These are phyloP conservation scores for Cyclura pinguis DNA, from an alignment of 2,797 vertebrate species.

Conservation along the genomic window DNA sequence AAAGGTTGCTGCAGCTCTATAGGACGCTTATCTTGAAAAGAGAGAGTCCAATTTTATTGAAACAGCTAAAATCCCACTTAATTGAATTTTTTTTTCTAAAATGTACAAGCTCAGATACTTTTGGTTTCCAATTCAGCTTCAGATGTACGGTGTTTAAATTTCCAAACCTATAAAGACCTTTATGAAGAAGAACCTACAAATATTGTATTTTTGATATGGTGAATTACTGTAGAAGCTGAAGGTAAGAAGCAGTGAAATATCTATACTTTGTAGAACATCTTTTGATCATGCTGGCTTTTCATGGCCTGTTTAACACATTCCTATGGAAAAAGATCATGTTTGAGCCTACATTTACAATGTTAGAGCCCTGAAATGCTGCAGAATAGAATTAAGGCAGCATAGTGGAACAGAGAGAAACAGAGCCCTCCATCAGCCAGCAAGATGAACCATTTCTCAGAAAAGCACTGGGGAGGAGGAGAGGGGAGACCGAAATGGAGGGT, in stretches of 20 bases:
- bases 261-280: constrained; percentile 73
- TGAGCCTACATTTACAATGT: constrained; percentile 54
- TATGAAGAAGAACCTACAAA: constrained; percentile 92
- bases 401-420: constrained; percentile 57
- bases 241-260: constrained; percentile 76
- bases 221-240: constrained; percentile 72
- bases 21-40: constrained; percentile 94
- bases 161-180: constrained; percentile 87
- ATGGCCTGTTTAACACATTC: constrained; percentile 75
- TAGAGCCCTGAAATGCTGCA: constrained; percentile 58
- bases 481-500: neutral
- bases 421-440: constrained; percentile 1
- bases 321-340: constrained; percentile 67
- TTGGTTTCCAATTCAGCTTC: constrained; percentile 95
- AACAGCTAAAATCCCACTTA: constrained; percentile 99
- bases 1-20: constrained; percentile 85
- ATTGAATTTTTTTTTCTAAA: constrained; percentile 98
- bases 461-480: no score
- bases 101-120: constrained; percentile 96
- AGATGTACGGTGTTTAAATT: constrained; percentile 91
- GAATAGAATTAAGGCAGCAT: constrained; percentile 64
- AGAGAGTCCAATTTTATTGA: constrained; percentile 97
- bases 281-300: constrained; percentile 72
- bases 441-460: constrained; percentile 42
- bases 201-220: constrained; percentile 85